Evolutionary conservation across 2,113 vertebrate species (phyloP).

Genomic region (Cromileptes altivelis): DNA sequence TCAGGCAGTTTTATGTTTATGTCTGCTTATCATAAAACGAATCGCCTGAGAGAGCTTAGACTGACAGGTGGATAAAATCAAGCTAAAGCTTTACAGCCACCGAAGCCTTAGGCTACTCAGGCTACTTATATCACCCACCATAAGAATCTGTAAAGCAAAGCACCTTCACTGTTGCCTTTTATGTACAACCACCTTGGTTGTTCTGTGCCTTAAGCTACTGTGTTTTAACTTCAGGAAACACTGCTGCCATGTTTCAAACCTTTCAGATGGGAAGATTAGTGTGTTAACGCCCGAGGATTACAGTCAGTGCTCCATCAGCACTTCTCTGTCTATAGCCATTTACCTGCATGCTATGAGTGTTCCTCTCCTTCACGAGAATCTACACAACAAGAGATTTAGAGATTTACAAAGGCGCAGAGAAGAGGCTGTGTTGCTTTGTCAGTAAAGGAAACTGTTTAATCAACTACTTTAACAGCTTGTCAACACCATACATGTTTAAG

Average conservation of each 20-base stretch:
- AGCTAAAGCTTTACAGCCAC: constrained; percentile 45
- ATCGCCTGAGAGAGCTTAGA: constrained; percentile 2
- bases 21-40: constrained; percentile 13
- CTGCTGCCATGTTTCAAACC: constrained; percentile 71
- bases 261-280: constrained; percentile 83
- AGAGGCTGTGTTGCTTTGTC: not conserved
- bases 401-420: constrained; percentile 1
- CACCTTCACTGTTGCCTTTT: constrained; percentile 57
- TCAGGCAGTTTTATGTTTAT: not conserved
- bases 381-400: constrained; percentile 23
- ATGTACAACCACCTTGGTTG: constrained; percentile 66
- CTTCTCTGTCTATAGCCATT: constrained; percentile 53
- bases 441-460: not conserved
- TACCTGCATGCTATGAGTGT: constrained; percentile 36
- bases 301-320: constrained; percentile 76
- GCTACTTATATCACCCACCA: constrained; percentile 57
- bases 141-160: constrained; percentile 71
- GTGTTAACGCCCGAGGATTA: constrained; percentile 78
- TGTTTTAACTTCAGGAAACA: constrained; percentile 80
- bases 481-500: not conserved
- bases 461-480: not conserved
- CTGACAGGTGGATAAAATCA: constrained; percentile 56
- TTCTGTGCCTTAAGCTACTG: constrained; percentile 74
- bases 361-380: constrained; percentile 31
- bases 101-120: constrained; percentile 53